These are phyloP conservation scores for Pygmarrhopalites habei DNA, from an alignment of 1,140 invertebrate genomes.

Conservation along the genomic window DNA sequence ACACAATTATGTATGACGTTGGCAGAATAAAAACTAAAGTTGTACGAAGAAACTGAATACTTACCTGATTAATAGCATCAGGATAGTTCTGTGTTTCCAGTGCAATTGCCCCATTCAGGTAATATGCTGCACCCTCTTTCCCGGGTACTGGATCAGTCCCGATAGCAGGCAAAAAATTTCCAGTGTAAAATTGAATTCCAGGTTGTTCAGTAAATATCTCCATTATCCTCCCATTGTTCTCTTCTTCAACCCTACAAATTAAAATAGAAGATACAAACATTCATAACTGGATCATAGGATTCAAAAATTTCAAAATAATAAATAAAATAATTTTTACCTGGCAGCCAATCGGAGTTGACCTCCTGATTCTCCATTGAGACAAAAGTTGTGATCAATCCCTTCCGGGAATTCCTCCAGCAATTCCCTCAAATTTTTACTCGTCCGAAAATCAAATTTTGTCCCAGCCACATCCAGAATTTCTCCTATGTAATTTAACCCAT, in stretches of 20 bases:
- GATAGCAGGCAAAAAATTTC: constrained; percentile 59
- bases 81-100: constrained; percentile 89
- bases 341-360: constrained; percentile 5
- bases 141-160: constrained; percentile 50
- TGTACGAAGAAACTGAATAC: constrained; percentile 16
- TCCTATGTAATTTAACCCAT: no score
- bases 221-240: constrained; percentile 59
- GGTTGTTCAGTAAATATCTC: constrained; percentile 77
- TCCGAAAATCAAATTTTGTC: not conserved
- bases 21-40: constrained; percentile 6
- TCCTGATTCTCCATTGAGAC: constrained; percentile 44
- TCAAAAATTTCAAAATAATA: no score
- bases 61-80: constrained; percentile 71
- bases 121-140: constrained; percentile 62
- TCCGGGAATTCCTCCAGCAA: constrained; percentile 46
- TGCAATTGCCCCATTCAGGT: constrained; percentile 72
- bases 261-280: constrained; percentile 27
- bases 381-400: constrained; percentile 73
- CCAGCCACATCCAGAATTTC: not conserved
- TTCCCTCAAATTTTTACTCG: constrained; percentile 48
- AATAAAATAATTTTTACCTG: constrained; percentile 3
- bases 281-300: constrained; percentile 29
- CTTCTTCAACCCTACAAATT: constrained; percentile 55
- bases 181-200: constrained; percentile 84
- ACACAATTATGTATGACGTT: not conserved